Base-by-base conservation (phyloP, 2,888 invertebrate genomes). In the Lordiphosa andalusiaca region DNA sequence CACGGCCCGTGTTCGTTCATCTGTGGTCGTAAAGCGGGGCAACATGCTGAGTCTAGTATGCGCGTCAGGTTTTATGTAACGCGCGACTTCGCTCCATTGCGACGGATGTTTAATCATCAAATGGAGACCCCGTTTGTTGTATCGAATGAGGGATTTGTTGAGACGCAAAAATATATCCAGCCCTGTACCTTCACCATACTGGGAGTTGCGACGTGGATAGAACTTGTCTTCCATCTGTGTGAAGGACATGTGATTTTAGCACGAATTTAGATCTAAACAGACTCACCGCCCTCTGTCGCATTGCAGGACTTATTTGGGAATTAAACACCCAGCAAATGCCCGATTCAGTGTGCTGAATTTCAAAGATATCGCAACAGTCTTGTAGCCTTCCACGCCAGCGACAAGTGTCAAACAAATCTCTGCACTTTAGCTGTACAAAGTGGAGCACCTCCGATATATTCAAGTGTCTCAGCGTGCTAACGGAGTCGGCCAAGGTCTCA, bases 261-360 rank as follows among this genome's bases (percentile, higher is more conserved):
- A 23, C 6, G 9, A 10, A 3, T 2, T 3, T 42, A 6, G 4
- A 2, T 10, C 2, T 25, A 1, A 4, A 2, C 5, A 1, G 0
- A 57, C 78, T 54, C 49, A 87, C 87, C 50, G 44, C 50, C 2
- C 69, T 71, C 2, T 70, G 39, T 3, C 49, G 63, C 38, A 57
- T 53, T n/a, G 58, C 41, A 16, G 40, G 21, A 58, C 84, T 84
- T 1, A 88, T 62, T 4, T 53, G 86, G 6, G 90, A 90, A 75
- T 91, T 91, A 76, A 91, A 91, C 0, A 90, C 81, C 69, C 89
- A 89, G 65, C 91, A 91, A 50, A 88, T 86, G 3, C 91, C 91
- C 54, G 87, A 73, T 57, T 91, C 91, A 1, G 90, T 90, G 55
- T 86, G 88, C 64, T 91, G 89, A 21, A 88, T 48, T 35, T 88